Evolutionary conservation across 2,113 vertebrate genomes (phyloP).

Genomic region (Riparia riparia): DNA sequence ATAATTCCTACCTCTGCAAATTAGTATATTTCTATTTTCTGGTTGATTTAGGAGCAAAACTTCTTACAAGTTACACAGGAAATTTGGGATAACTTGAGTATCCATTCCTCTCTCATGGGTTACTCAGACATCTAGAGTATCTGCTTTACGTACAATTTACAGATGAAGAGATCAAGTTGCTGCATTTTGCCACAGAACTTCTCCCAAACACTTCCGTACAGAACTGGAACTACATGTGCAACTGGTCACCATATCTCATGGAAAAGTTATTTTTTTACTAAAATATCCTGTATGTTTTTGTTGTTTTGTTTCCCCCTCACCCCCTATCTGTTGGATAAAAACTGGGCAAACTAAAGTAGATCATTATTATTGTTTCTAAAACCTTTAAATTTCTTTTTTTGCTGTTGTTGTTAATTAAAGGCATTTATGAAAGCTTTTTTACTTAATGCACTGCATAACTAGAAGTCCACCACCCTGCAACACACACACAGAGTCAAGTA

Average conservation of each 20-base stretch:
- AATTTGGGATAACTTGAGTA: not conserved
- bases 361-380: not conserved
- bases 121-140: not conserved
- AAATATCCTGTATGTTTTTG: not conserved
- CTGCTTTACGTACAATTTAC: not conserved
- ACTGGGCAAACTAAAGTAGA: not conserved
- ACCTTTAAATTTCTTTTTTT: not conserved
- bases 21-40: slow-evolving; percentile 2
- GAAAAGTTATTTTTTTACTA: not conserved
- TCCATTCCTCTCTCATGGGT: not conserved
- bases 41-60: not conserved
- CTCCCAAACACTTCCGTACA: not conserved
- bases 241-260: not conserved
- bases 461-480: not conserved
- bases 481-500: not conserved
- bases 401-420: not conserved
- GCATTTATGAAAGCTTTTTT: not conserved
- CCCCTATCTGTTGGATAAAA: not conserved
- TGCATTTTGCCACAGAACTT: not conserved
- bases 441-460: not conserved
- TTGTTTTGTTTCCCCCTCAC: not conserved
- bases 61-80: not conserved
- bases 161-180: not conserved
- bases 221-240: not conserved
- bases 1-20: not conserved